Conservation (phyloP, 1,140 invertebrate genomes). For the Helicorthomorpha holstii region DNA sequence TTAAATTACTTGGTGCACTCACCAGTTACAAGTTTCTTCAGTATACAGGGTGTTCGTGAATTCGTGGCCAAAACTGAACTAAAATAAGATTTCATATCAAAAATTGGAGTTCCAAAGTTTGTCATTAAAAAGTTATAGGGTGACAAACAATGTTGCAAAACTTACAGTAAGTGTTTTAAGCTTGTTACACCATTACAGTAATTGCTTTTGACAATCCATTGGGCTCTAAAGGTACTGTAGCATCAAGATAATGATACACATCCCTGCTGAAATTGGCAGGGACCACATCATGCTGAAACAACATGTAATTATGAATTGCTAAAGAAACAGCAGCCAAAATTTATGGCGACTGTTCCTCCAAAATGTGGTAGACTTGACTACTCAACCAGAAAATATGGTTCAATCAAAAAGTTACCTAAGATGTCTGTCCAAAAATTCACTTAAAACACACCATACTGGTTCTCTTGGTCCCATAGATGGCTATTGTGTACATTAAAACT, state of each 20-base stretch:
- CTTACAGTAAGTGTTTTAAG: too few relatives aligned
- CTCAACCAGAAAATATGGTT: background rate
- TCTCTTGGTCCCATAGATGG: too few relatives aligned
- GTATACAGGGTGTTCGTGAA: too few relatives aligned
- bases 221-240: background rate
- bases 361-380: background rate
- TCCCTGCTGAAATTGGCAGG: constrained; percentile 3
- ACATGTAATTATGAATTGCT: background rate
- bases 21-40: too few relatives aligned
- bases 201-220: too few relatives aligned
- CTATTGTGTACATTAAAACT: constrained; percentile 2
- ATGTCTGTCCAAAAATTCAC: constrained; percentile 6
- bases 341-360: constrained; percentile 1
- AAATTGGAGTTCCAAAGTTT: background rate
- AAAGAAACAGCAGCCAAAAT: background rate
- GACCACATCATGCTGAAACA: constrained; percentile 6
- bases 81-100: too few relatives aligned
- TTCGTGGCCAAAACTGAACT: background rate
- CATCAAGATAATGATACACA: background rate
- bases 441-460: too few relatives aligned
- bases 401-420: background rate
- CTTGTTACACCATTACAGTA: too few relatives aligned
- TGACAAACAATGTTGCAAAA: too few relatives aligned
- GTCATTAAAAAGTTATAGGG: background rate
- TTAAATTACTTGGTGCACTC: too few relatives aligned